Percentiles rank a stretch among this genome's conserved stretches.
Conservation (phyloP, 2,797 vertebrate species). For the Smutsia temminckii region DNA sequence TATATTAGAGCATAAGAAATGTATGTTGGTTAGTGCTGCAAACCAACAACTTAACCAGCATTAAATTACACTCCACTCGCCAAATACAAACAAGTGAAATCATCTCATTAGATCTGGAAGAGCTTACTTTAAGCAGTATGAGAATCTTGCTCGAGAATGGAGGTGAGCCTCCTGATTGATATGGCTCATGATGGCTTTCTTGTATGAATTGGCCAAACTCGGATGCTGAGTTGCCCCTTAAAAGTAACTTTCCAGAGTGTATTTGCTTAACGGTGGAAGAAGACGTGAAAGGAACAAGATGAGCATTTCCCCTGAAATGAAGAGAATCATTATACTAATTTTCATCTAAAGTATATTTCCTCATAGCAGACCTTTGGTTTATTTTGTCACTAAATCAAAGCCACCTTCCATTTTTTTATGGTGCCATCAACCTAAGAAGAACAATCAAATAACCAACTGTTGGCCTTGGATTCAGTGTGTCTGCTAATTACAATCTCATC, state of each 20-base stretch:
- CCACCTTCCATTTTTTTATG: conserved; percentile 56
- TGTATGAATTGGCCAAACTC: background rate
- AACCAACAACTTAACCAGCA: background rate
- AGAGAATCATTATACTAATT: conserved; percentile 44
- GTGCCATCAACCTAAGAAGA: conserved; percentile 68
- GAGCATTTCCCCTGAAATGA: conserved; percentile 61
- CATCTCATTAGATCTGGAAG: conserved; percentile 8
- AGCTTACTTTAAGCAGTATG: background rate
- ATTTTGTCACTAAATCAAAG: conserved; percentile 54
- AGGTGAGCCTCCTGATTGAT: background rate
- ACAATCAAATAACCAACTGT: conserved; percentile 70
- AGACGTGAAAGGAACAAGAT: conserved; percentile 15
- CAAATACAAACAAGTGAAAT: conserved; percentile 32
- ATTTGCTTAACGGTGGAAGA: conserved; percentile 39
- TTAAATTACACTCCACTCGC: background rate
- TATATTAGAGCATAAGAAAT: conserved; percentile 17
- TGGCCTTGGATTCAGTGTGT: conserved; percentile 71
- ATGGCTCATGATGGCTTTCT: conserved; percentile 1
- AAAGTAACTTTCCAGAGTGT: background rate
- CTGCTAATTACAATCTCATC: conserved; percentile 51
- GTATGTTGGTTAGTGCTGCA: conserved; percentile 26
- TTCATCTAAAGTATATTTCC: conserved; percentile 50
- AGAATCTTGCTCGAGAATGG: background rate
- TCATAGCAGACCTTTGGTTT: conserved; percentile 36
- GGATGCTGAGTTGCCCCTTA: background rate